A percentile compares a stretch with the other conserved stretches of the same genome.
phyloP scores from a whole-genome alignment of 2,797 vertebrate species.

The Urosaurus nigricauda region DNA sequence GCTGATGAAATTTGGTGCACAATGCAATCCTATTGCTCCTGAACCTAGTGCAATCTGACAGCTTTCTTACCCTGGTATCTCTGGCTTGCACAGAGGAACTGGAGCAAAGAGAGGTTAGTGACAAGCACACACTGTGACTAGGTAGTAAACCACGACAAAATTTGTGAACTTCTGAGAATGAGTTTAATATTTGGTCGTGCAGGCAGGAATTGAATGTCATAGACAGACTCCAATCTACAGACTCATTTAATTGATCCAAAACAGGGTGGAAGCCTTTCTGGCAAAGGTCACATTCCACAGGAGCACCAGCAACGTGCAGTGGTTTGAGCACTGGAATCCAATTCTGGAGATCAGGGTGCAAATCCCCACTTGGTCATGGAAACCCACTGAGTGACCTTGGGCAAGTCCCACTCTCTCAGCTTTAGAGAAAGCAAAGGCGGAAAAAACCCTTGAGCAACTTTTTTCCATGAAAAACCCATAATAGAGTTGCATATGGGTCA shows the following conservation, averaged over 20 bases:
- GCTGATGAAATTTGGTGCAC: not conserved
- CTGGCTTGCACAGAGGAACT: not conserved
- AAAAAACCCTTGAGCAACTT: too few species aligned
- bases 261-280: not conserved
- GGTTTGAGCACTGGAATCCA: too few species aligned
- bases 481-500: too few species aligned
- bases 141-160: not conserved
- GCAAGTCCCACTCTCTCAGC: too few species aligned
- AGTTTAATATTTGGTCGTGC: not conserved
- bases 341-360: too few species aligned
- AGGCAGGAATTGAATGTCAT: constrained; percentile 15
- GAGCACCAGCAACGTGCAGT: not conserved
- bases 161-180: not conserved
- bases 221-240: not conserved
- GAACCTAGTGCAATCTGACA: not conserved
- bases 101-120: not conserved
- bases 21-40: not conserved
- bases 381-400: too few species aligned
- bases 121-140: not conserved
- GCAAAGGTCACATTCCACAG: not conserved
- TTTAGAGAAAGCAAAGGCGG: too few species aligned
- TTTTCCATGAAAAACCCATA: too few species aligned
- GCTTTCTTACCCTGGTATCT: not conserved
- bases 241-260: not conserved
- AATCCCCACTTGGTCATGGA: too few species aligned